A percentile compares a stretch with the other conserved stretches of the same genome.
Conservation (phyloP, 23 tunicate genomes). For the Trididemnum nubilum region DNA sequence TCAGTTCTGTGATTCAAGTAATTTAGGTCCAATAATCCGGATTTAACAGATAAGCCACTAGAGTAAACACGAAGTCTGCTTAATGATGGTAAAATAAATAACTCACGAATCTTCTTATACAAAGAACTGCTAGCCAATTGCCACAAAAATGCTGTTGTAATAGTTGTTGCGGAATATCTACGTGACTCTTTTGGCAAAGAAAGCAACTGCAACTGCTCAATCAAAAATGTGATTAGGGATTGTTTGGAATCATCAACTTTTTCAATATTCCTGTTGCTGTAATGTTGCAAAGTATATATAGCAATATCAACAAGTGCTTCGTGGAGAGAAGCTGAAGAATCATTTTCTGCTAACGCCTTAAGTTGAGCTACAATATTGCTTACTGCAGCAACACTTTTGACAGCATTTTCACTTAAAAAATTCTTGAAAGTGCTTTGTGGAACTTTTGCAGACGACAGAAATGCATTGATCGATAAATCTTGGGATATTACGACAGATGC, state of each 20-base stretch:
- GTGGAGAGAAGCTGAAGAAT: background rate
- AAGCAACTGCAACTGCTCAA: conserved; percentile 16
- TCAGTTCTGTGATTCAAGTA: conserved; percentile 13
- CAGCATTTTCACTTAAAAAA: background rate
- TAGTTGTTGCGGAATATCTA: background rate
- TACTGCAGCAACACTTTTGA: background rate
- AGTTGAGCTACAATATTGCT: background rate
- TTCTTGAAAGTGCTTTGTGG: background rate
- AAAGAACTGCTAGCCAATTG: background rate
- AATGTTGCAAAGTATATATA: background rate
- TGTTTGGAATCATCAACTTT: background rate
- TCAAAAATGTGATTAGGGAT: background rate
- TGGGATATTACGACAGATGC: background rate
- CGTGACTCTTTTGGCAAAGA: background rate
- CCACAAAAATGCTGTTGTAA: conserved; percentile 17
- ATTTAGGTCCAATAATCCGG: background rate
- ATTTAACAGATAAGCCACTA: background rate
- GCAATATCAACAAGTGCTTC: background rate
- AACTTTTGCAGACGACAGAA: background rate
- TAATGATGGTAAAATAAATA: conserved; percentile 2
- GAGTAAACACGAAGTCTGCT: background rate
- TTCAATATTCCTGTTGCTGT: background rate
- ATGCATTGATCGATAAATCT: background rate
- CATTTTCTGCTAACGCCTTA: background rate
- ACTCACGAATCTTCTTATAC: background rate